These are phyloP conservation scores for Melinaea menophilus DNA, from an alignment of 2,888 invertebrate species.

Conservation along the genomic window DNA sequence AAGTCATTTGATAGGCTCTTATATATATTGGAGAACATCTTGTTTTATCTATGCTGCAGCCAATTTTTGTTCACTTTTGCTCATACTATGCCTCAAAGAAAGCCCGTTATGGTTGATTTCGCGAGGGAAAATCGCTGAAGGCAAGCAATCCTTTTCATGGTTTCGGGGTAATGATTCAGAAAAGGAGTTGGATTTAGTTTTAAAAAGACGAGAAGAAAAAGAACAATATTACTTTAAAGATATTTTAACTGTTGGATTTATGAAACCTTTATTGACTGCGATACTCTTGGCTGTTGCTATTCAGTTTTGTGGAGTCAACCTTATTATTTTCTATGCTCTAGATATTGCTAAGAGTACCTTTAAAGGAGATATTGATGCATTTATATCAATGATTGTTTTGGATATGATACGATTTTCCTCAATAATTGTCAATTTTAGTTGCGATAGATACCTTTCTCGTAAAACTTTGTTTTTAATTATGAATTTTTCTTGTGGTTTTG, in stretches of 20 bases:
- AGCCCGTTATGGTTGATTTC: slow-evolving; percentile 54
- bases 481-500: slow-evolving; percentile 36
- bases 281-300: slow-evolving; percentile 40
- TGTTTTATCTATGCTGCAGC: slow-evolving; percentile 43
- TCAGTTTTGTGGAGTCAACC: slow-evolving; percentile 50
- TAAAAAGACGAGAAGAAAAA: slow-evolving; percentile 40
- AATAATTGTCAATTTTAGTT: slow-evolving; percentile 11
- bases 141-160: slow-evolving; percentile 40
- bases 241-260: slow-evolving; percentile 35
- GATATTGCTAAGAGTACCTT: slow-evolving; percentile 47
- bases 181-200: slow-evolving; percentile 42
- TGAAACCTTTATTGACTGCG: slow-evolving; percentile 43
- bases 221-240: slow-evolving; percentile 34
- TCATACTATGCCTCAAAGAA: slow-evolving; percentile 46
- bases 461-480: slow-evolving; percentile 40
- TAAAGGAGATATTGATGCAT: slow-evolving; percentile 41
- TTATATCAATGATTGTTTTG: slow-evolving; percentile 44
- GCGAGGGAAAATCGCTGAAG: slow-evolving; percentile 45
- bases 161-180: slow-evolving; percentile 46
- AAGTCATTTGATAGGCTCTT: slow-evolving; percentile 37
- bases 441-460: slow-evolving; percentile 42
- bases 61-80: slow-evolving; percentile 37
- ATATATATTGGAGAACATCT: slow-evolving; percentile 43
- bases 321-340: slow-evolving; percentile 48
- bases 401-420: slow-evolving; percentile 30